phyloP scores from a whole-genome alignment of 1,140 invertebrate species.

The Notospermus geniculatus region DNA sequence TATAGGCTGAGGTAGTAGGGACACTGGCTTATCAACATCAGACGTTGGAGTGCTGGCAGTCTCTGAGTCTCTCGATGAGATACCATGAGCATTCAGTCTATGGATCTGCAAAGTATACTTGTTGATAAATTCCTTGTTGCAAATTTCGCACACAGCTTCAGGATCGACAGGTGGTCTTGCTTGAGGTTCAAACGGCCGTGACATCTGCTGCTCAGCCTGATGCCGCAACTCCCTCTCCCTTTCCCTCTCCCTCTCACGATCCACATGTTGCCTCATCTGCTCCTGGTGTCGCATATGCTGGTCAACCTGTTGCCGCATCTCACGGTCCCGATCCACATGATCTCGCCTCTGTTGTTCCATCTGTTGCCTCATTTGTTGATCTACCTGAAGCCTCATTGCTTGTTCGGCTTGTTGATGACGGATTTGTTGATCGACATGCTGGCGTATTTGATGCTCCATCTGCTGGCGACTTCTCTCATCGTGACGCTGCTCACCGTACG shows the following conservation, averaged over 20 bases:
- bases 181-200: neutral
- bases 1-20: constrained; percentile 9
- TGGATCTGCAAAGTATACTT: constrained; percentile 49
- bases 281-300: neutral
- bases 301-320: neutral
- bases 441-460: too few species aligned
- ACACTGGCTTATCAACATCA: constrained; percentile 13
- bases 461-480: too few species aligned
- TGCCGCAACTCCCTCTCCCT: neutral
- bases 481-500: too few species aligned
- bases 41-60: constrained; percentile 27
- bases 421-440: too few species aligned
- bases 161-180: constrained; percentile 2
- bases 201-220: neutral
- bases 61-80: constrained; percentile 32
- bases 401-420: too few species aligned
- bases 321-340: too few species aligned
- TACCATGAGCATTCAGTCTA: constrained; percentile 47
- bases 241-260: too few species aligned
- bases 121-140: constrained; percentile 49
- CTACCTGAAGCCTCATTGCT: too few species aligned
- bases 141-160: constrained; percentile 37
- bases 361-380: too few species aligned
- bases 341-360: too few species aligned
- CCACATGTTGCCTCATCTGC: constrained; percentile 7